Base-by-base conservation (phyloP, 2,888 invertebrate species). In the Axea sp. region DNA sequence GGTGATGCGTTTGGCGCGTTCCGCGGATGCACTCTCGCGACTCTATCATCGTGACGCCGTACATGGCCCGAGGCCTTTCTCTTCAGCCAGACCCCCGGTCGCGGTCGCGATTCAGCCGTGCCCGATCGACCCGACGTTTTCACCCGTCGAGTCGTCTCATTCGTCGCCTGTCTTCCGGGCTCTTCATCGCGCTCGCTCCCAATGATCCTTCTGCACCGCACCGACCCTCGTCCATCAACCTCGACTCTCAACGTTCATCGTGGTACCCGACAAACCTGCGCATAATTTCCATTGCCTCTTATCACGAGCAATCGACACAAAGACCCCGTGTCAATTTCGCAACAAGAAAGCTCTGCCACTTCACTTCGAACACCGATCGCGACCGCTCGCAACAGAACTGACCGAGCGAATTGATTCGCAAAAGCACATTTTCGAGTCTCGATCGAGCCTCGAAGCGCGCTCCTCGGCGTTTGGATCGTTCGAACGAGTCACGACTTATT, bases 21-120 rank as follows among this genome's bases (percentile, higher is more conserved):
- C 75, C 75, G 35, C 69, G 76, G 47, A 82, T 68, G 68, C 83
- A 80, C 49, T 85, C 85, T 15, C 86, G 82, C 17, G 84, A 82
- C 71, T 86, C 86, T 11, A 86, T 81, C 84, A 85, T 84, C 73
- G 83, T 82, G 49, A 76, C 76, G 57, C 83, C 82, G 59, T 81
- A 85, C 84, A 85, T 82, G 49, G 67, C 77, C 62, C 35, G 43
- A 30, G 45, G 41, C 30, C 17, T 30, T 57, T 41, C 9, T 19
- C 49, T 6, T 17, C 26, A 45, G n/a, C n/a, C 22, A 43, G 24
- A 30, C 60, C 26, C 1, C 33, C 22, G 8, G 12, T 4, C 4
- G 19, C 28, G 12, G 8, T 31, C 8, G n/a, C 49, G 12, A 26
- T 12, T 17, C 19, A 1, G 28, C 14, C 7, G 15, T 15, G 26